Base-by-base conservation (phyloP, 2,888 invertebrate genomes). In the Campaea margaritaria region DNA sequence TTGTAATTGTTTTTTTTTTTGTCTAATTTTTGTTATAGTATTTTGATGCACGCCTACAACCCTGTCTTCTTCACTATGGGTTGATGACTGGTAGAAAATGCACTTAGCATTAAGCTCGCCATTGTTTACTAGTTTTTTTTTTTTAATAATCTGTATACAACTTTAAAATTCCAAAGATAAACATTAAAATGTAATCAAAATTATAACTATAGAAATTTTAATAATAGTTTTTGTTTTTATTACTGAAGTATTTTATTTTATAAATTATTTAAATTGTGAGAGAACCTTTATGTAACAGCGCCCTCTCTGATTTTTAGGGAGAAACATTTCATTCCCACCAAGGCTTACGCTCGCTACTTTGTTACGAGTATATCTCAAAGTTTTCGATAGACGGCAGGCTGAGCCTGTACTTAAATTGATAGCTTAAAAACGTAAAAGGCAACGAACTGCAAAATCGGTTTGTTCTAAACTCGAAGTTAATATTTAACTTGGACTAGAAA, bases 401-500 rank as follows among this genome's bases (percentile, higher is more conserved):
- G 10, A 1, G 12, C 12, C 12, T 36, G 5, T 36, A 12, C n/a
- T 0, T 36, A n/a, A n/a, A 3, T 12, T 10, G n/a, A 12, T 2
- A 36, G n/a, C 3, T n/a, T 14, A 39, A 39, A 9, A 39, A 9
- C 14, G 12, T 39, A 3, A 42, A 44, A 44, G 21, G 44, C 44
- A 44, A 43, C n/a, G 34, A 16, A 12, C 50, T 16, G 50, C 9
- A n/a, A 42, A 51, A 43, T 15, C 43, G 45, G 53, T 45, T 14
- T 41, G 16, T 28, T n/a, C 5, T 15, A 34, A 52, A 43, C 52
- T 44, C 21, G 36, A 12, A 52, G 36, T 44, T 34, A 36, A 43
- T 43, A 52, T 52, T 52, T 28, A n/a, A 52, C 36, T 52, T 52
- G 8, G 14, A 44, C 10, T 44, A 2, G 44, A 36, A 50, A 42